These are phyloP conservation scores for Lucilia cuprina DNA, from an alignment of 1,140 invertebrate genomes.

Conservation along the genomic window DNA sequence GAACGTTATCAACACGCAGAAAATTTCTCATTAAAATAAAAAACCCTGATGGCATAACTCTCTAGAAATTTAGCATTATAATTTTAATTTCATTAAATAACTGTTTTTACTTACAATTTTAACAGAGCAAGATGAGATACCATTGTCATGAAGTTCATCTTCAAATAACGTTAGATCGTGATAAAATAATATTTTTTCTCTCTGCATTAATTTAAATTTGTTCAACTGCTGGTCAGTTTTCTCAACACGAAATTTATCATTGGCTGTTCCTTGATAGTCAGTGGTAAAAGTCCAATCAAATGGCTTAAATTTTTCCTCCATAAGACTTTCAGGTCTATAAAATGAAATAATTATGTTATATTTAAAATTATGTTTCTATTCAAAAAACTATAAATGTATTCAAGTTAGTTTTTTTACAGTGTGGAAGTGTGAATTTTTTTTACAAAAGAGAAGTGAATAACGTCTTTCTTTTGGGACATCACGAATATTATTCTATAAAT, in stretches of 20 bases:
- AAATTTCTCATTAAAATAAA: constrained; percentile 92
- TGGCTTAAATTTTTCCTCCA: constrained; percentile 79
- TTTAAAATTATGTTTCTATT: too few relatives aligned
- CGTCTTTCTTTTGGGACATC: too few relatives aligned
- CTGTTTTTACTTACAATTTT: constrained; percentile 86
- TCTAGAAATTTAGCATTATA: constrained; percentile 64
- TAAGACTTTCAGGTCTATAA: constrained; percentile 37
- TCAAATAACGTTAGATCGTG: constrained; percentile 94
- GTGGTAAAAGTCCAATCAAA: constrained; percentile 99
- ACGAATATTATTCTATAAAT: too few relatives aligned
- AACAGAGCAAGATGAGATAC: constrained; percentile 85
- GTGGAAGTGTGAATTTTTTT: too few relatives aligned
- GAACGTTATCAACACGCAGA: constrained; percentile 91
- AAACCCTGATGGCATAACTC: constrained; percentile 94
- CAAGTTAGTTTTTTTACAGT: too few relatives aligned
- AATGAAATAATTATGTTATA: background rate
- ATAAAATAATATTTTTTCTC: constrained; percentile 94
- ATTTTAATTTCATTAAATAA: too few relatives aligned
- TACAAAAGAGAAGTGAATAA: too few relatives aligned
- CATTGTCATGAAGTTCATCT: constrained; percentile 98
- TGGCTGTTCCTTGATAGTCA: constrained; percentile 85
- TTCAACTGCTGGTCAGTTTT: constrained; percentile 83
- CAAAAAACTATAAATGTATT: too few relatives aligned
- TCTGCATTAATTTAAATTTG: constrained; percentile 86
- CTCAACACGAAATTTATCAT: constrained; percentile 68